These are phyloP conservation scores for Pagetopsis macropterus DNA, from an alignment of 2,797 vertebrate species.

Conservation along the genomic window DNA sequence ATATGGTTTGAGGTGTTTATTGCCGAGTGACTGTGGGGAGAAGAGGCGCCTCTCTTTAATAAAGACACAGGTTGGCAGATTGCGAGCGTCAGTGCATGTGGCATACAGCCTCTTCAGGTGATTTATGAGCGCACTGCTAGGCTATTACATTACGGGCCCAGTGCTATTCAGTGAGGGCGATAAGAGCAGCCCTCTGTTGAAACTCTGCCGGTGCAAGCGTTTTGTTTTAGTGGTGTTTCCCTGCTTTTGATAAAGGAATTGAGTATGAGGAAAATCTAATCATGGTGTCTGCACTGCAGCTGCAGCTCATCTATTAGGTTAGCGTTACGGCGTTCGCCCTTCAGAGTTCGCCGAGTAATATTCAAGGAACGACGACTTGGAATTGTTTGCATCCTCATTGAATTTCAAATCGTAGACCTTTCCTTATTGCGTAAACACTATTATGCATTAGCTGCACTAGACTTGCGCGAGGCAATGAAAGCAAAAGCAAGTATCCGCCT, in stretches of 20 bases:
- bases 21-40: background rate
- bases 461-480: background rate
- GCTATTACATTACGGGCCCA: slow-evolving; percentile 76
- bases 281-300: slow-evolving; percentile 47
- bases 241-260: slow-evolving; percentile 65
- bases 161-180: slow-evolving; percentile 59
- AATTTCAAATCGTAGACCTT: slow-evolving; percentile 40
- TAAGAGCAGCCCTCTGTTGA: slow-evolving; percentile 62
- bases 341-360: slow-evolving; percentile 42
- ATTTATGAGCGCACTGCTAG: slow-evolving; percentile 76
- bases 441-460: slow-evolving; percentile 18
- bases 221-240: slow-evolving; percentile 64
- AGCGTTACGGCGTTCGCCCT: slow-evolving; percentile 45
- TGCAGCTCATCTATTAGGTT: slow-evolving; percentile 56
- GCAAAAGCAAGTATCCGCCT: background rate
- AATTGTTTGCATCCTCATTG: slow-evolving; percentile 46
- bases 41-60: slow-evolving; percentile 69
- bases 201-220: slow-evolving; percentile 55
- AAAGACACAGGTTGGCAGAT: slow-evolving; percentile 80
- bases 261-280: slow-evolving; percentile 56
- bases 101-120: slow-evolving; percentile 74
- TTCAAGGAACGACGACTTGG: slow-evolving; percentile 2
- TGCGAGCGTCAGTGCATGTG: slow-evolving; percentile 75
- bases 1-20: slow-evolving; percentile 31
- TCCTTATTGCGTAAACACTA: slow-evolving; percentile 32